Base-by-base conservation (phyloP, 2,888 invertebrate species). In the Aquatica leii region DNA sequence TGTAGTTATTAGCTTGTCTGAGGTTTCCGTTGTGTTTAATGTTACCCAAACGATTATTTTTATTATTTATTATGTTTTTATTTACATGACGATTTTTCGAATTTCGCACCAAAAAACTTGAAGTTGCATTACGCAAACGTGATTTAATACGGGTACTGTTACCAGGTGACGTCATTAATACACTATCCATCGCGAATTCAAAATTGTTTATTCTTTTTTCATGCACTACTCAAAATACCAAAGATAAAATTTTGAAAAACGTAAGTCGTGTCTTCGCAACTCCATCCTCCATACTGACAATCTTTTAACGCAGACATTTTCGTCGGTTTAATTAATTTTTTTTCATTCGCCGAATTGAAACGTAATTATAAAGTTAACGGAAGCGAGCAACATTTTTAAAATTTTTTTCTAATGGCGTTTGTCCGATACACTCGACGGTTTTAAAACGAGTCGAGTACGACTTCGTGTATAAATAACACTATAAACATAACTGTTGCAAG, bases 141-240 rank as follows among this genome's bases (percentile, higher is more conserved):
- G 82, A 58, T 82, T 82, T 68, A 55, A 72, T 65, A 21, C 73
- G 70, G 50, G 69, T 81, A 73, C 78, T 83, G 70, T 81, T 83
- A 71, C 81, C 83, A 60, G 83, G 81, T 74, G 84, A 82, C 78
- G 84, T 83, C 73, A 85, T 81, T 55, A 76, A 70, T 72, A 84
- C 85, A 77, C 85, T 83, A 77, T 85, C 85, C 85, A 85, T 85
- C 65, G 52, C 65, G 65, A 35, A 59, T 48, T 37, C n/a, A 37
- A 37, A 24, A 24, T 24, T 24, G 24, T 24, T 24, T 24, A 24
- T 24, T 24, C n/a, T 24, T 24, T 24, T 24, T 2, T 24, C 24
- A 6, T 24, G 2, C 24, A 24, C 24, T 4, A 24, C 24, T 24
- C 6, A 24, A 24, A 24, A 24, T 4, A 24, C 4, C 24, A 6